These are phyloP conservation scores for Dolichopus griseipennis DNA, from an alignment of 2,888 invertebrate genomes.

Conservation along the genomic window DNA sequence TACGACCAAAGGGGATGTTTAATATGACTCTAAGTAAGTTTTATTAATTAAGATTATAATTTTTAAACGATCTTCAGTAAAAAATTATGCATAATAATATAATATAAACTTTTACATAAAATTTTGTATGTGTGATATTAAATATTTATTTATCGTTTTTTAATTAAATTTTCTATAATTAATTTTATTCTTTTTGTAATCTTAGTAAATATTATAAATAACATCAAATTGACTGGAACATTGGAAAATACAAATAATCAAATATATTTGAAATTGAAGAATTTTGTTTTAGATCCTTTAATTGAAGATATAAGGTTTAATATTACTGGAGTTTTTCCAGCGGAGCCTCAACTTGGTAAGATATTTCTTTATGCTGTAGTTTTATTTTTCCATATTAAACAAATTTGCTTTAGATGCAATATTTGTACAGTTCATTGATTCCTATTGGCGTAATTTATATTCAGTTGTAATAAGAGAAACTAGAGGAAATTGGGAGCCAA, in stretches of 20 bases:
- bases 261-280: not conserved
- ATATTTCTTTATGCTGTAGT: not conserved
- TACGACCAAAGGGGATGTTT: not conserved
- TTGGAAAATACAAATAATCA: not conserved
- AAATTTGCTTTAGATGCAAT: conserved; percentile 37
- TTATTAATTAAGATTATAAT: not conserved
- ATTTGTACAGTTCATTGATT: conserved; percentile 42
- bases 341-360: not conserved
- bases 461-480: conserved; percentile 38
- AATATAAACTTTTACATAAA: no score
- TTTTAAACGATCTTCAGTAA: no score
- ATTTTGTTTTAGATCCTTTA: not conserved
- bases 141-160: no score
- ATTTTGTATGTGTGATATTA: no score
- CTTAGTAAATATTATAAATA: not conserved
- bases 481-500: conserved; percentile 21
- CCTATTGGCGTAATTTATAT: conserved; percentile 45
- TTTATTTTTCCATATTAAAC: not conserved
- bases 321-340: not conserved
- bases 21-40: not conserved
- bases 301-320: not conserved
- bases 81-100: no score
- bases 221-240: not conserved
- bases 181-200: not conserved
- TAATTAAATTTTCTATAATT: no score